These are phyloP conservation scores for Thinocorus orbignyianus DNA, from an alignment of 2,113 vertebrate genomes.

Conservation along the genomic window DNA sequence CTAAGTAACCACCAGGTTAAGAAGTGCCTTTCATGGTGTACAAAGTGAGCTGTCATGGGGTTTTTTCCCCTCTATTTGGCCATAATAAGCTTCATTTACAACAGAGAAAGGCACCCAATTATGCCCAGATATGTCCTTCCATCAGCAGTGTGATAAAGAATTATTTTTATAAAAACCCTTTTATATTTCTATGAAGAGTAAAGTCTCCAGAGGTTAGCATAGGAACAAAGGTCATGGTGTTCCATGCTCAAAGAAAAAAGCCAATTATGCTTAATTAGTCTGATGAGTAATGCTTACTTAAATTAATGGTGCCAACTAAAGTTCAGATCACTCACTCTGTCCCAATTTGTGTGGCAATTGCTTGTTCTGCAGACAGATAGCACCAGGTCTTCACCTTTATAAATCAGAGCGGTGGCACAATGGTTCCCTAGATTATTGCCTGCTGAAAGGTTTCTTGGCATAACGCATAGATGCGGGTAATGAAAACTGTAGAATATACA, in stretches of 20 bases:
- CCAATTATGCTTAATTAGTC: constrained; percentile 25
- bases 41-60: background rate
- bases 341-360: constrained; percentile 7
- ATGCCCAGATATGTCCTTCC: background rate
- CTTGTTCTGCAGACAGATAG: background rate
- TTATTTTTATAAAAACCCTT: background rate
- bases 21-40: background rate
- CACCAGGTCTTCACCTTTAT: constrained; percentile 7
- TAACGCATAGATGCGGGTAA: background rate
- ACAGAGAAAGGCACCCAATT: background rate
- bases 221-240: background rate
- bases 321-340: constrained; percentile 31
- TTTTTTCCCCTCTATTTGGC: background rate
- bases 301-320: constrained; percentile 2
- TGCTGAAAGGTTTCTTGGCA: background rate
- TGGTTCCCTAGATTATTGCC: background rate
- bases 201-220: background rate
- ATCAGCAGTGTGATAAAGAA: background rate
- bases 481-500: background rate
- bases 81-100: background rate
- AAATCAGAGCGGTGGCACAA: background rate
- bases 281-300: constrained; percentile 5
- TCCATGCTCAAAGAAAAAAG: background rate
- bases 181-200: background rate
- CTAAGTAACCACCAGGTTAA: background rate